phyloP scores from a whole-genome alignment of 1,140 invertebrate genomes.

The Drosophila littoralis region DNA sequence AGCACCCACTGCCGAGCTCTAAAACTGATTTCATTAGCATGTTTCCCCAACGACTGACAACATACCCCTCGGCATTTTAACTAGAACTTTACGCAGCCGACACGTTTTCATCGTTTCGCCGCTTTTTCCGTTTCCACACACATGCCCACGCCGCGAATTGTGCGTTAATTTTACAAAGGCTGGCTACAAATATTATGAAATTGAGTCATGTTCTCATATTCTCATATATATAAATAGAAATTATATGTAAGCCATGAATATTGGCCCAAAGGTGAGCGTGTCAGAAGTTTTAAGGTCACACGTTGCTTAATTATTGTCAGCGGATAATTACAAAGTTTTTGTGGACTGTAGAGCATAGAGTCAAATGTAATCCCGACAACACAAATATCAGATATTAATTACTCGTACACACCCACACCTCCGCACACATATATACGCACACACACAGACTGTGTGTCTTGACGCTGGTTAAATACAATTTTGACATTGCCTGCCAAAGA shows the following conservation, averaged over 20 bases:
- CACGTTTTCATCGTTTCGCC: constrained; percentile 18
- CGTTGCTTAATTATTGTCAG: constrained; percentile 28
- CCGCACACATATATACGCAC: constrained; percentile 5
- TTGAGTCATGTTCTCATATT: constrained; percentile 4
- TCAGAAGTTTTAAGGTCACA: constrained; percentile 38
- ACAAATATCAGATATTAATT: constrained; percentile 42
- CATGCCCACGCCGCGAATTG: neutral
- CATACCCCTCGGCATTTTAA: constrained; percentile 28
- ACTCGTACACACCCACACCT: constrained; percentile 19
- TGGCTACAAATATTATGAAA: constrained; percentile 4
- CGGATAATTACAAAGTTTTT: constrained; percentile 28
- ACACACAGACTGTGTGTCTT: constrained; percentile 27
- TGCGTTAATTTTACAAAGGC: constrained; percentile 25
- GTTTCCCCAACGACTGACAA: constrained; percentile 7
- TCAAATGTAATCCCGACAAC: constrained; percentile 27
- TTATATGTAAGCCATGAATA: neutral
- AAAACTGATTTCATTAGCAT: constrained; percentile 41
- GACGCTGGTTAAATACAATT: constrained; percentile 49
- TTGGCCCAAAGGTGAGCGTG: constrained; percentile 20
- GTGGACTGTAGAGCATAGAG: constrained; percentile 7
- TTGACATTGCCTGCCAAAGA: constrained; percentile 51
- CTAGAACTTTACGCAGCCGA: constrained; percentile 26
- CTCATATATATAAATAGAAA: neutral
- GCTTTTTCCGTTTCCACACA: neutral
- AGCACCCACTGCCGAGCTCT: constrained; percentile 10